Evolutionary conservation across 1,140 invertebrate species (phyloP), one percentile per base, ranked within the genome.

Genomic region (Rhagoletis pomonella): DNA sequence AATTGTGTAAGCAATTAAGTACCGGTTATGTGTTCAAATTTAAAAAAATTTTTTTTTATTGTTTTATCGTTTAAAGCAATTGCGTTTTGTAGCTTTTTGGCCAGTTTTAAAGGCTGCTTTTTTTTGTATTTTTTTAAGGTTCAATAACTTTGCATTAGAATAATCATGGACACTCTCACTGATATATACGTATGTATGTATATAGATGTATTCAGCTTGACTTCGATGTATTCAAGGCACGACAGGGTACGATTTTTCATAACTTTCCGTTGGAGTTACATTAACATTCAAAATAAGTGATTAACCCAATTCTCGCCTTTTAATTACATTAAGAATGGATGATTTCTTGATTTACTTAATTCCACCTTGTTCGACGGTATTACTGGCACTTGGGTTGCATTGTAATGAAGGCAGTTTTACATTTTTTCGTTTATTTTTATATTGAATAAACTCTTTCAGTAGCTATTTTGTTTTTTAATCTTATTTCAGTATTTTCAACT

Each of bases 1-100:
- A 9, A 73, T 55, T 81, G 73, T 81, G 44, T 81, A 55, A 81
- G 44, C 47, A 58, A 58, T 81, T 81, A 81, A 81, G 73, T 81
- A 81, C 73, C 17, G 47, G 47, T 81, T 81, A 44, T 77, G 14
- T 77, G 69, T 47, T 47, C 39, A 19, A 67, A 77, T 77, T 55
- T 19, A 9, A 55, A 81, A 55, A 44, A 10, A 81, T 55, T 81
- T 39, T 77, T 5, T 44, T 7, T 73, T 29, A 55, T 10, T 47
- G 10, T 58, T 55, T 55, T n/a, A n/a, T 55, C 5, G 3, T 55
- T 81, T 55, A 50, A 19, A 47, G 4, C 55, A 81, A 81, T 81
- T 81, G 29, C 73, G 73, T 81, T 81, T 77, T 50, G 44, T 44
- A 77, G 12, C 42, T 47, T 44, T 64, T 67, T 67, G 29, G 19